These are phyloP conservation scores for Sardinella longiceps DNA, from an alignment of 2,797 vertebrate species.

Conservation along the genomic window DNA sequence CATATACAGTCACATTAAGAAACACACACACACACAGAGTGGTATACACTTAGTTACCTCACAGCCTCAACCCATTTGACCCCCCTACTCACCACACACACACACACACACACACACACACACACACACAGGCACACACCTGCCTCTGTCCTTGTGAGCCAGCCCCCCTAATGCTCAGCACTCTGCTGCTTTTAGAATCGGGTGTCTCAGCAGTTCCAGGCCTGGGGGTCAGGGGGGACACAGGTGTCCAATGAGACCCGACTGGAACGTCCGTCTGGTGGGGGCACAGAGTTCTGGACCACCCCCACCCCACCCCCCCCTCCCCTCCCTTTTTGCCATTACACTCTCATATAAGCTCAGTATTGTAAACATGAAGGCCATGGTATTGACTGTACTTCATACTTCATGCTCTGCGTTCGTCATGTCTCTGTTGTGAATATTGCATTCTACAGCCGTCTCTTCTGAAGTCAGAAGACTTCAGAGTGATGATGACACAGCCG, in stretches of 20 bases:
- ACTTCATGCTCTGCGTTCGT: not conserved
- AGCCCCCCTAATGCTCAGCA: slow-evolving; percentile 16
- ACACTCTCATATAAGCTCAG: not conserved
- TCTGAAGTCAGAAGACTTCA: not conserved
- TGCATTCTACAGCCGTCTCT: not conserved
- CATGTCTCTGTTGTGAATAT: not conserved
- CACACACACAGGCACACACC: not conserved
- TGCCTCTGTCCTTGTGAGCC: slow-evolving; percentile 13
- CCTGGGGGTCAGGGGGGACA: not conserved
- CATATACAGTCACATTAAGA: not conserved
- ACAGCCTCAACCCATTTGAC: not conserved
- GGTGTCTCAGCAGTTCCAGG: slow-evolving; percentile 7
- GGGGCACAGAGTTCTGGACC: not conserved
- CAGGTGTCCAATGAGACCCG: not conserved
- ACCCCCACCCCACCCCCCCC: not conserved
- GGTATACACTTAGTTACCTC: not conserved
- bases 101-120: not conserved
- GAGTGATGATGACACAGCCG: not conserved
- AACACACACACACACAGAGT: not conserved
- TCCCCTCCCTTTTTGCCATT: too few relatives aligned
- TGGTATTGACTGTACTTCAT: not conserved
- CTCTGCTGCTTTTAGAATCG: slow-evolving; percentile 21
- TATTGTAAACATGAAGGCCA: too few relatives aligned
- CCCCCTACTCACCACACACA: not conserved
- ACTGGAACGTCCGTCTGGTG: not conserved